A percentile compares a stretch with the other conserved stretches of the same genome.
These are phyloP conservation scores for Brachionus paranguensis DNA, from an alignment of 1,140 invertebrate species.

Conservation along the genomic window DNA sequence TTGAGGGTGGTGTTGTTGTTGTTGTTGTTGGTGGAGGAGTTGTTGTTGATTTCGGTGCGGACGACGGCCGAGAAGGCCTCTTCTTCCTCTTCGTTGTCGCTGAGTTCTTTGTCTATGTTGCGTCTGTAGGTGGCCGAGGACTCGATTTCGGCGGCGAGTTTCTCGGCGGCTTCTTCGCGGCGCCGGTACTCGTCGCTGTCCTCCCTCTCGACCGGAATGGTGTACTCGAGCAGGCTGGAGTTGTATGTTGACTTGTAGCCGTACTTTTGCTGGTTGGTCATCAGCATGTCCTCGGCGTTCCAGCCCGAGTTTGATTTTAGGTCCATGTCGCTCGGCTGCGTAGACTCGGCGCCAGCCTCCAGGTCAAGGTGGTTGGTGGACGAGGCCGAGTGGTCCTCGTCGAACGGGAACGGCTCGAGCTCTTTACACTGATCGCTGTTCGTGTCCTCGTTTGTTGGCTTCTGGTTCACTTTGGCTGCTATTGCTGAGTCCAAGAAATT, in stretches of 20 bases:
- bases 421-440: conserved; percentile 11
- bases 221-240: not conserved
- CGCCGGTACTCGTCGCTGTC: conserved; percentile 10
- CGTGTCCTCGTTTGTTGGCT: not conserved
- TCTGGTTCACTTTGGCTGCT: not conserved
- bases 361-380: not conserved
- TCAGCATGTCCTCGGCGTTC: conserved; percentile 31
- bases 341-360: not conserved
- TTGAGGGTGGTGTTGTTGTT: not conserved
- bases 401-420: conserved; percentile 26
- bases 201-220: not conserved
- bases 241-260: conserved; percentile 39
- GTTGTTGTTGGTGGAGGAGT: not conserved
- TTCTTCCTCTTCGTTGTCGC: conserved; percentile 34
- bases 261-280: conserved; percentile 31
- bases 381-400: not conserved
- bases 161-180: conserved; percentile 14
- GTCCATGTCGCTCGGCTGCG: not conserved
- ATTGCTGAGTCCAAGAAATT: conserved; percentile 27
- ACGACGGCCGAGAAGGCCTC: conserved; percentile 22
- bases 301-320: not conserved
- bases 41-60: conserved; percentile 5
- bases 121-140: conserved; percentile 6
- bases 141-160: conserved; percentile 23
- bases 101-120: conserved; percentile 35